phyloP scores from a whole-genome alignment of 2,797 vertebrate genomes.

The Artibeus lituratus region DNA sequence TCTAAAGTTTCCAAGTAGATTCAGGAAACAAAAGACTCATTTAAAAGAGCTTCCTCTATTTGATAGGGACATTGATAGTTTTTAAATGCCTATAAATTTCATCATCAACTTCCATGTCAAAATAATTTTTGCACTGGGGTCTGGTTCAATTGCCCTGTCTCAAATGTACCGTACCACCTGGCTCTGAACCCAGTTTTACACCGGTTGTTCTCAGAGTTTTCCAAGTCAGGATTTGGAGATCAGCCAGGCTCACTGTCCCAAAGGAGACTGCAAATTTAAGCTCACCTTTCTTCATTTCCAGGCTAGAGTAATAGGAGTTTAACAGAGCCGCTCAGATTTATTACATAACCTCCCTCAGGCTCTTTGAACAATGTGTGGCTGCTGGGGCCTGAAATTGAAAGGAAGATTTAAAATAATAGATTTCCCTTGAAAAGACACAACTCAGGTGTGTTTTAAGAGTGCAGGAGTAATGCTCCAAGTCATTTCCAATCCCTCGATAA shows the following conservation, averaged over 20 bases:
- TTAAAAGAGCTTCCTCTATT: conserved; percentile 22
- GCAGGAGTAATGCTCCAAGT: not conserved
- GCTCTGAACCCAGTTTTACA: not conserved
- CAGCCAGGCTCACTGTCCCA: not conserved
- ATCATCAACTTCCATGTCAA: not conserved
- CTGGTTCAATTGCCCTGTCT: not conserved
- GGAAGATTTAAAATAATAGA: not conserved
- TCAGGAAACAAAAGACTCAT: not conserved
- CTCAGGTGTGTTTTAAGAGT: not conserved
- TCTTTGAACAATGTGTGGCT: not conserved
- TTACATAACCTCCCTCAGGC: not conserved
- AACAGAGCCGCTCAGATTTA: not conserved
- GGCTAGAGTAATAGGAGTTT: not conserved
- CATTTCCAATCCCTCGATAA: not conserved
- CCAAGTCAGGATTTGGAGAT: not conserved
- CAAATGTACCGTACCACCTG: not conserved
- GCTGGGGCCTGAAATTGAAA: not conserved
- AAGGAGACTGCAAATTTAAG: not conserved
- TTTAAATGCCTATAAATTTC: not conserved
- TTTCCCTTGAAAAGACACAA: not conserved
- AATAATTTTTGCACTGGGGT: not conserved
- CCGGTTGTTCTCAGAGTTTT: not conserved
- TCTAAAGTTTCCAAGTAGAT: not conserved
- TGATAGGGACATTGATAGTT: not conserved
- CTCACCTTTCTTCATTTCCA: not conserved